Conservation (phyloP, 2,797 vertebrate genomes). For the Crenichthys baileyi region DNA sequence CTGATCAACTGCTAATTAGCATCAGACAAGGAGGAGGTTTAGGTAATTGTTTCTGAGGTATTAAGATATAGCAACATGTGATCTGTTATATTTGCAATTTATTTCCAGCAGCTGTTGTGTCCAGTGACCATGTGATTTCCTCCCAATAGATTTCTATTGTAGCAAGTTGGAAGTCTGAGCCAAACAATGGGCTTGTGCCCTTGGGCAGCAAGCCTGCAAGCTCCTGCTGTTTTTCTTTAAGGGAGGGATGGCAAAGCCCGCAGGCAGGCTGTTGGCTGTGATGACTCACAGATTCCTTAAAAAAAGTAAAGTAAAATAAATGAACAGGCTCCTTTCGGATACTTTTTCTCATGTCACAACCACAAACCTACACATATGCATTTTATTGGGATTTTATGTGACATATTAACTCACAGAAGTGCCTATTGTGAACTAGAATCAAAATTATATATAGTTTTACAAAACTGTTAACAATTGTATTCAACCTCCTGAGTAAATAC, state of each 20-base stretch:
- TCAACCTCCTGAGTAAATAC: neutral
- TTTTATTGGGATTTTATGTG: neutral
- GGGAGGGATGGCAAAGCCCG: constrained; percentile 31
- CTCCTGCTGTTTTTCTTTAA: constrained; percentile 38
- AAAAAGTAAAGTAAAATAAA: neutral
- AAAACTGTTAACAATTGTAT: neutral
- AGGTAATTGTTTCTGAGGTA: constrained; percentile 1
- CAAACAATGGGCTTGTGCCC: constrained; percentile 17
- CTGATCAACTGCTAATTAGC: neutral
- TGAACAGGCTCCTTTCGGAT: constrained; percentile 18
- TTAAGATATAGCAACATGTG: constrained; percentile 20
- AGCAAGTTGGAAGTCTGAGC: constrained; percentile 19
- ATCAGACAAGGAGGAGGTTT: neutral
- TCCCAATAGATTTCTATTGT: constrained; percentile 15
- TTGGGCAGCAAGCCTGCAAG: constrained; percentile 26
- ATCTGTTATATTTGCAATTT: constrained; percentile 45
- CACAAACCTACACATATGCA: neutral
- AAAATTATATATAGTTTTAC: neutral
- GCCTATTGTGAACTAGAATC: neutral
- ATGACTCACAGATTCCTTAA: constrained; percentile 33
- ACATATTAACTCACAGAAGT: neutral
- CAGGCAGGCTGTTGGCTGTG: constrained; percentile 18
- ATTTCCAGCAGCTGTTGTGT: constrained; percentile 32
- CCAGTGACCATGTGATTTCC: constrained; percentile 38
- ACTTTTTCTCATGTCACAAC: neutral